Conservation (phyloP, 1,140 invertebrate species). For the Mamestra configurata region DNA sequence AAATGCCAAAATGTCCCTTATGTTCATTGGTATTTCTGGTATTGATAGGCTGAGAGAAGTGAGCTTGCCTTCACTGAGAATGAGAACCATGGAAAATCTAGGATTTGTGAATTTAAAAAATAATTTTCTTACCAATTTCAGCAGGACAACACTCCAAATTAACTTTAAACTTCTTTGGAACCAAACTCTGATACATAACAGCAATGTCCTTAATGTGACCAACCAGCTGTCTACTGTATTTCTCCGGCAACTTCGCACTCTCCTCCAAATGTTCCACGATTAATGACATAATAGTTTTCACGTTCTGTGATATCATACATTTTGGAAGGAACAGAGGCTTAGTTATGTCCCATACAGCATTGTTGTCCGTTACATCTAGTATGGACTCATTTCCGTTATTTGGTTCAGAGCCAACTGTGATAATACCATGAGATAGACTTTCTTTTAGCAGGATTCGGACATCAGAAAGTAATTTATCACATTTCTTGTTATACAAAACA, state of each 20-base stretch:
- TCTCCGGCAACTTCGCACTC: slow-evolving; percentile 76
- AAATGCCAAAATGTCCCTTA: no score
- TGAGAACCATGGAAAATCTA: no score
- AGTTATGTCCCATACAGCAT: slow-evolving; percentile 71
- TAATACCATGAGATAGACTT: slow-evolving; percentile 75
- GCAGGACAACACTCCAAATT: slow-evolving; percentile 80
- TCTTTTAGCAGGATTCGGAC: slow-evolving; percentile 73
- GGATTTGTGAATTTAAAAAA: no score
- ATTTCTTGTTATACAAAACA: slow-evolving; percentile 83
- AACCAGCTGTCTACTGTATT: slow-evolving; percentile 74
- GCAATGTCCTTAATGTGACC: slow-evolving; percentile 81
- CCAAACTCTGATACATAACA: slow-evolving; percentile 82
- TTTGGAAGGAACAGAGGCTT: slow-evolving; percentile 79
- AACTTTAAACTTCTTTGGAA: slow-evolving; percentile 81
- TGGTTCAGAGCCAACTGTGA: slow-evolving; percentile 65
- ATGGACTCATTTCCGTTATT: slow-evolving; percentile 72
- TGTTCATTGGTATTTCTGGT: no score
- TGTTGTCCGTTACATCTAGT: slow-evolving; percentile 70
- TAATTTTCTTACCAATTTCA: slow-evolving; percentile 78
- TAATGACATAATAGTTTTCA: slow-evolving; percentile 77
- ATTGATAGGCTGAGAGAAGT: no score
- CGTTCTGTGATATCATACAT: slow-evolving; percentile 82
- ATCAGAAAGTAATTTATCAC: slow-evolving; percentile 80
- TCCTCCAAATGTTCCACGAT: slow-evolving; percentile 82
- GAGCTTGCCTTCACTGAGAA: no score